Evolutionary conservation across 1,140 invertebrate species (phyloP), one percentile per base, ranked within the genome.

Genomic region (Drosophila serrata): DNA sequence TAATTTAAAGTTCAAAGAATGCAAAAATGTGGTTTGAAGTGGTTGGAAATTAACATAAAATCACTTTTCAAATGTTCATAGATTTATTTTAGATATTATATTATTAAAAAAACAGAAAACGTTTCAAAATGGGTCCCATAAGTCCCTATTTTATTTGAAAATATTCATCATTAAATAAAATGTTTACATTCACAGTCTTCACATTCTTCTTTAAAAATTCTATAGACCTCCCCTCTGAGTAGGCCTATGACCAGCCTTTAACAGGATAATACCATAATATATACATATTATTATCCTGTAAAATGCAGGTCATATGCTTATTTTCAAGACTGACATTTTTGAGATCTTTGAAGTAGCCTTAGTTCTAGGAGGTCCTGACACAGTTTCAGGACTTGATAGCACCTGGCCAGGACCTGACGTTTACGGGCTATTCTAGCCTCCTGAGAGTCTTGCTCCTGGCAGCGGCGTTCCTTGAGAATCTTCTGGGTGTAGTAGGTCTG

Each of bases 401-500:
- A 75, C n/a, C 19, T 59, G 11, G 15, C 2, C 4, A 79, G 55
- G 9, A 17, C 27, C 9, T 65, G n/a, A 7, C 6, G 19, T 3
- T 9, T 31, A 24, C 5, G 6, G 61, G 11, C 11, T 45, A 4
- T 48, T 6, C n/a, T 9, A 6, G 7, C 19, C 9, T 60, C 15
- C 6, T 22, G 22, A 0, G 27, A 4, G 5, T 48, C 7, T 15
- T 17, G 24, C 8, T 51, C 3, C 15, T 11, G 39, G 11, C 33
- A 13, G 11, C 5, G 24, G 2, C 24, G 40, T 17, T 59, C 33
- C 1, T 46, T 40, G 6, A 22, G 1, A 9, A 68, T 56, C 17
- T 60, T 76, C n/a, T 68, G 56, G 8, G 19, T 56, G 27, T 76
- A 76, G 53, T 84, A 80, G 19, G 13, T 24, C 19, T 59, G 55